Percentiles rank a stretch among this genome's conserved stretches.
These are phyloP conservation scores for Lamellibrachia luymesi DNA, from an alignment of 1,140 invertebrate genomes.

Conservation along the genomic window DNA sequence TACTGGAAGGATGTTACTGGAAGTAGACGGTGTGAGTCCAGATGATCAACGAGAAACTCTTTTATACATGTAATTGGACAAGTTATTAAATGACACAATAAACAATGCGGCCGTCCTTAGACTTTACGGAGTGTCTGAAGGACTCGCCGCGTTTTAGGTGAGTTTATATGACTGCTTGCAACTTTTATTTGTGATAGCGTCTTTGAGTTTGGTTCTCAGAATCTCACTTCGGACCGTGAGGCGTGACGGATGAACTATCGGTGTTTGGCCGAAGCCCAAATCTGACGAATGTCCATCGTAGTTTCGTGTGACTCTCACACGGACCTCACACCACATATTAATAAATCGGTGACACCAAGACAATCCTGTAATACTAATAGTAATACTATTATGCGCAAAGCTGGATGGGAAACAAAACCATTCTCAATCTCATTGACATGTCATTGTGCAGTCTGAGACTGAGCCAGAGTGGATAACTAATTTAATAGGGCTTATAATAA, in stretches of 20 bases:
- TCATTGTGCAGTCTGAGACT: neutral
- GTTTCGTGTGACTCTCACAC: constrained; percentile 7
- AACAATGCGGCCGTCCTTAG: constrained; percentile 41
- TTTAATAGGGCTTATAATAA: neutral
- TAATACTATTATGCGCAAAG: neutral
- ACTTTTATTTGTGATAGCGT: constrained; percentile 6
- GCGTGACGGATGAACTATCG: neutral
- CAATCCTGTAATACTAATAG: neutral
- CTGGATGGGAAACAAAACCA: neutral
- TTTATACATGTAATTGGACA: constrained; percentile 1
- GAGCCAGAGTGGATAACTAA: neutral
- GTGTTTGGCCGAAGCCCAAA: neutral
- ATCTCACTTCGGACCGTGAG: neutral
- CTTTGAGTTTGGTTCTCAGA: neutral
- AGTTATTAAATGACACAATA: neutral
- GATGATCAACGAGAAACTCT: neutral
- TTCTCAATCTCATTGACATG: neutral
- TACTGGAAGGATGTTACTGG: neutral
- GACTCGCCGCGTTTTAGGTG: constrained; percentile 54
- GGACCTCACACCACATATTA: neutral
- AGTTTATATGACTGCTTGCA: constrained; percentile 15
- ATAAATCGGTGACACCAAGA: neutral
- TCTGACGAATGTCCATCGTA: neutral
- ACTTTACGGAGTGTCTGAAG: constrained; percentile 51
- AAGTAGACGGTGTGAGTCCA: constrained; percentile 13